Base-by-base conservation (phyloP, 1,140 invertebrate genomes). In the Scaptomyza hsui region DNA sequence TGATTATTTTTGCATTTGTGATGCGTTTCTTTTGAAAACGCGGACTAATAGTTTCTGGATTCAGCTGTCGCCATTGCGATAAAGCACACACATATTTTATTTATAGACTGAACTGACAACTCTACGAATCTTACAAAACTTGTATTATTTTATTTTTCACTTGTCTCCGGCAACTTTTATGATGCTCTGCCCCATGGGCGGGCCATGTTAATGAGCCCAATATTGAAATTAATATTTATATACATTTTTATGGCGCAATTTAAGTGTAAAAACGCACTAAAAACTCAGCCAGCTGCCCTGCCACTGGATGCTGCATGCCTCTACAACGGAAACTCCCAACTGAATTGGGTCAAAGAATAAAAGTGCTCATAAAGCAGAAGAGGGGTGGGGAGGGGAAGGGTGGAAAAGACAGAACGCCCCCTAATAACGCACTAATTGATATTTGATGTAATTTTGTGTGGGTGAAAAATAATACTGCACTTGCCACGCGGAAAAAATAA, bases 1-100 rank as follows among this genome's bases (percentile, higher is more conserved):
- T 77, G 78, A 81, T 88, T 88, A 88, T 88, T 88, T 88, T 78
- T 88, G 81, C 81, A 88, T 88, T 88, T 86, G 56, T 81, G 69
- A 85, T 81, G 78, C 68, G 57, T 41, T 85, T 85, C 80, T 45
- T 45, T 61, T 51, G 53, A 83, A 80, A 60, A 4, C 18, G 19
- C 1, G 24, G 41, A n/a, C 53, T 59, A 74, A 81, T 62, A 74
- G 64, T 59, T 64, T 42, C n/a, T 37, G n/a, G 18, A 16, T 41
- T 39, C 47, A n/a, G 41, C 24, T 47, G 44, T 12, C 18, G 12
- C 44, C 9, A 16, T 7, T 24, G 18, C 21, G 68, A 75, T 79
- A 71, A 29, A 10, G 48, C 48, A 48, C 48, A 59, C 53, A 47
- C 48, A 59, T 63, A 70, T 74, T 60, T 76, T 85, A 85, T 86